Conservation (phyloP, 2,113 vertebrate genomes). For the Ceratotherium simum region DNA sequence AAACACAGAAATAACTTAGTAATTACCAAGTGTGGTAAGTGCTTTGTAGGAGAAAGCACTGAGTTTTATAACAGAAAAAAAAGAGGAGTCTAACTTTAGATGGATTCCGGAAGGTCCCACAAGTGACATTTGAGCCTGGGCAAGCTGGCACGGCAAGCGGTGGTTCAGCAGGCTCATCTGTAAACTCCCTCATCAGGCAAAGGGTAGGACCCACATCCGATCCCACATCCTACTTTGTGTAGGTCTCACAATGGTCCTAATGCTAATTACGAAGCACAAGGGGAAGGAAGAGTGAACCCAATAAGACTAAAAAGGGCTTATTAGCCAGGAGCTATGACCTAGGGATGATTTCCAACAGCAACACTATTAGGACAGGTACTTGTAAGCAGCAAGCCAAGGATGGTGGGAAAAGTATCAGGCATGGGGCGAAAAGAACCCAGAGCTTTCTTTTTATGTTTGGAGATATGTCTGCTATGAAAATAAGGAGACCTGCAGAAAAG, state of each 20-base stretch:
- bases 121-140: not conserved
- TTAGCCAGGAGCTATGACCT: conserved; percentile 23
- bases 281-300: not conserved
- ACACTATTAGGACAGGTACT: not conserved
- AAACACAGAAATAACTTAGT: not conserved
- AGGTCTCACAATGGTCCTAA: not conserved
- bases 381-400: not conserved
- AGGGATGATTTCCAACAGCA: conserved; percentile 37
- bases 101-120: not conserved
- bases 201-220: not conserved
- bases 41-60: not conserved
- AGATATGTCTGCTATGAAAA: conserved; percentile 49
- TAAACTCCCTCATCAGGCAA: not conserved
- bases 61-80: not conserved
- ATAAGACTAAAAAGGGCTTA: not conserved
- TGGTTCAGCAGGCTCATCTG: not conserved
- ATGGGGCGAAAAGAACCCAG: not conserved
- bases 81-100: not conserved
- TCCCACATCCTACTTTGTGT: not conserved
- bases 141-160: not conserved
- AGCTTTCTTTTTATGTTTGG: conserved; percentile 62
- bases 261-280: not conserved
- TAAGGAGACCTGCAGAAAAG: conserved; percentile 50
- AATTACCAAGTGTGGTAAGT: not conserved
- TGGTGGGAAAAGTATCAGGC: not conserved